Evolutionary conservation across 2,888 invertebrate genomes (phyloP).

Genomic region (Sesamia inferens): DNA sequence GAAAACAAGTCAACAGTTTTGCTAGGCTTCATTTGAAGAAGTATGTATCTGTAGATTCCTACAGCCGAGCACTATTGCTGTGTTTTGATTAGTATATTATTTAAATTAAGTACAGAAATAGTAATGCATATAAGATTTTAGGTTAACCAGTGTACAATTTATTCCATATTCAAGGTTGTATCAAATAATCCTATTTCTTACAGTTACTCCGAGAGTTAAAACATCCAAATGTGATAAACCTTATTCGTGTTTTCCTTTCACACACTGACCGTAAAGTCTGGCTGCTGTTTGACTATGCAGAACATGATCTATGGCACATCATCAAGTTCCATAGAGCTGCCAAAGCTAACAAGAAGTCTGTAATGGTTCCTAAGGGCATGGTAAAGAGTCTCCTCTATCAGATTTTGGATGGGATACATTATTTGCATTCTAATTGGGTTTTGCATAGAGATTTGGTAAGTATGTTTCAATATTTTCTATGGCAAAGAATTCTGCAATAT

Average conservation of each 20-base stretch:
- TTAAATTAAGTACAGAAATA: background rate
- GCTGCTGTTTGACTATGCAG: conserved; percentile 99
- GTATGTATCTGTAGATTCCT: too few species aligned
- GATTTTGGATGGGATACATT: conserved; percentile 99
- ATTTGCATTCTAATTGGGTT: conserved; percentile 99
- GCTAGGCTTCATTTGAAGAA: background rate
- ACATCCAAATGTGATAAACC: conserved; percentile 98
- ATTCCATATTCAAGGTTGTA: background rate
- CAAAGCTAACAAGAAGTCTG: conserved; percentile 98
- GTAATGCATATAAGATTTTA: background rate
- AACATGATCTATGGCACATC: conserved; percentile 99
- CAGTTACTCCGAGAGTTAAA: conserved; percentile 98
- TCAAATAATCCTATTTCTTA: conserved; percentile 68
- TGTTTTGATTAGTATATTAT: background rate
- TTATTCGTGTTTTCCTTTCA: conserved; percentile 98
- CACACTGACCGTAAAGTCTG: conserved; percentile 99
- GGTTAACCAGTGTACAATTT: background rate
- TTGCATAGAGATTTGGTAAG: conserved; percentile 98
- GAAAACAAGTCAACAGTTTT: background rate
- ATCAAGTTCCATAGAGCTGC: conserved; percentile 99
- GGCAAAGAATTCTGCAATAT: background rate
- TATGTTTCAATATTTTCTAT: background rate
- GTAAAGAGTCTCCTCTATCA: conserved; percentile 99
- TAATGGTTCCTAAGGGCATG: conserved; percentile 99
- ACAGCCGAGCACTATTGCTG: background rate